Percentiles rank a stretch among this genome's conserved stretches.
These are phyloP conservation scores for Silurus lanzhouensis DNA, from an alignment of 2,797 vertebrate species.

Conservation along the genomic window DNA sequence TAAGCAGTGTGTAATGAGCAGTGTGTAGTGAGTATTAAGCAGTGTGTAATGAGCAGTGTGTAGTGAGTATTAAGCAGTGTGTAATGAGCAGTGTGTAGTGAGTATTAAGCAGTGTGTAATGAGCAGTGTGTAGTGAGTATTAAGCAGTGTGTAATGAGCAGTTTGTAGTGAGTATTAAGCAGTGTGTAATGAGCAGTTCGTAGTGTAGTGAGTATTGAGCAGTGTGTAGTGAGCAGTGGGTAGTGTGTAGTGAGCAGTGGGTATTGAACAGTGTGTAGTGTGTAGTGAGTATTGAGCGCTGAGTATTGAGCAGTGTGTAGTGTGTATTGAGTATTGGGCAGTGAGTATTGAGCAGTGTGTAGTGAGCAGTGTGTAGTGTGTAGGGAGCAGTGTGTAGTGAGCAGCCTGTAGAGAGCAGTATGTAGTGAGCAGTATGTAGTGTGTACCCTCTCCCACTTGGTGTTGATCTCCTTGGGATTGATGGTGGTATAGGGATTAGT, in stretches of 20 bases:
- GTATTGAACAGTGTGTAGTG: not conserved
- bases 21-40: not conserved
- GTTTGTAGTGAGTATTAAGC: no score
- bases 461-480: conserved; percentile 91
- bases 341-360: not conserved
- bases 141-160: no score
- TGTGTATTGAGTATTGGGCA: not conserved
- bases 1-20: no score
- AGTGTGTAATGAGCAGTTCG: no score
- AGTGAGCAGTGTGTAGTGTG: not conserved
- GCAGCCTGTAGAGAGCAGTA: not conserved
- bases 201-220: no score
- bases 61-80: no score
- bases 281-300: not conserved
- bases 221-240: no score
- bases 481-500: conserved; percentile 95
- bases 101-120: not conserved
- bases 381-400: not conserved
- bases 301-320: not conserved
- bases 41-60: not conserved
- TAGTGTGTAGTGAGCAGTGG: no score
- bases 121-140: no score
- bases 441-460: conserved; percentile 94
- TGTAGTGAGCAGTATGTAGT: not conserved
- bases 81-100: no score